Evolutionary conservation across 2,888 invertebrate genomes (phyloP), one percentile per base, ranked within the genome.

Genomic region (Noctua janthe): DNA sequence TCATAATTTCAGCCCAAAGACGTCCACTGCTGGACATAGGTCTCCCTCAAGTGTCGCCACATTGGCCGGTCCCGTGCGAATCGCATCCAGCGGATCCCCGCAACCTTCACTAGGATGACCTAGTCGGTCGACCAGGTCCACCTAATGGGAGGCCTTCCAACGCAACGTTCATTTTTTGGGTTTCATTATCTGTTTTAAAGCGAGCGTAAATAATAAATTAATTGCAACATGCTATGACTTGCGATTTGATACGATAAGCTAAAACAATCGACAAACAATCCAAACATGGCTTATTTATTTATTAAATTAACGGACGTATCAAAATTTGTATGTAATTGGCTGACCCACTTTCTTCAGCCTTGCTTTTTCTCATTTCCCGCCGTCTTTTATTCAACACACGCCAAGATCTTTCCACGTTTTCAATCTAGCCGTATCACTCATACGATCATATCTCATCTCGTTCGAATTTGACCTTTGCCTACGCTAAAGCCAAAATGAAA

Each of bases 381-480:
- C 5, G 13, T n/a, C n/a, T 17, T 20, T 2, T 71, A 56, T 80
- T 39, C n/a, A 11, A 64, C 35, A 47, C 64, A n/a, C 47, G 29
- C 39, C 71, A 67, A 43, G n/a, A n/a, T 59, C 23, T 59, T 29
- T 23, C 5, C 7, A 10, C 23, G 17, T 67, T 56, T 67, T 67
- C 56, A n/a, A 11, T 78, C 43, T 13, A 39, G 78, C 43, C 23
- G 1, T 39, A 20, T 39, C 20, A 66, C 39, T 66, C 35, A 66
- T 39, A 23, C 23, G 2, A 54, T 23, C 17, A 56, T 51, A 51
- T 79, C 29, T 39, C 66, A 67, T 73, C 23, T 62, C 59, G 69
- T 51, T 69, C 35, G 3, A 29, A 66, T 43, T 20, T 70, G 56
- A 73, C 84, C 70, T 80, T 67, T 56, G 11, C 17, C 17, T 17